Conservation (phyloP, 2,113 vertebrate genomes). For the Cyanoderma ruficeps region DNA sequence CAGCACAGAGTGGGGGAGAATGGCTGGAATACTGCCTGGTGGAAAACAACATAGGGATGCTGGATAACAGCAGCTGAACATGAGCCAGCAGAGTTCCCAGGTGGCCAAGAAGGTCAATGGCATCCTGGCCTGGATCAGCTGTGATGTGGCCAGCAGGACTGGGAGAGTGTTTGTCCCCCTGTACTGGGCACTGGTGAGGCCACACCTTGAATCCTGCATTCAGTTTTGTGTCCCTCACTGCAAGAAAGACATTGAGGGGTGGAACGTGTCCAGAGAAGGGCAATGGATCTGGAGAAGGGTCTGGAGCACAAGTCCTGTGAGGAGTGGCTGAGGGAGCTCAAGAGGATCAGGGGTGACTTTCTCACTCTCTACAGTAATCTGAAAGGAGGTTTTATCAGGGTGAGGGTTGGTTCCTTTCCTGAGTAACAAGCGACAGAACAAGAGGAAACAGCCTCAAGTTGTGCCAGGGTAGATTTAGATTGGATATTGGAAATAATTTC, state of each 20-base stretch:
- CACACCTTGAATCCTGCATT: fast-evolving
- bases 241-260: not conserved
- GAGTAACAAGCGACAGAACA: not conserved
- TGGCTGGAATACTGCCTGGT: not conserved
- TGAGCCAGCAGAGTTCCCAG: not conserved
- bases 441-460: not conserved
- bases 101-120: fast-evolving
- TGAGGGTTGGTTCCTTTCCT: fast-evolving
- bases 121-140: not conserved
- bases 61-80: not conserved
- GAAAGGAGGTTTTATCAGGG: not conserved
- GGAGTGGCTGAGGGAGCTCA: fast-evolving
- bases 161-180: fast-evolving
- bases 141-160: fast-evolving
- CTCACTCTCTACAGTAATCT: not conserved
- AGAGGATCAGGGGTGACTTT: fast-evolving
- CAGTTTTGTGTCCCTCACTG: not conserved
- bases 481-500: not conserved
- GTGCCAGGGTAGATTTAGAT: not conserved
- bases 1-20: not conserved
- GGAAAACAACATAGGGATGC: fast-evolving
- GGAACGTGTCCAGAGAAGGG: fast-evolving
- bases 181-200: fast-evolving
- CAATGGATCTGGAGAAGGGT: fast-evolving
- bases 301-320: not conserved